Base-by-base conservation (phyloP, 35 echinoderm and acorn worm species). In the Chiridota heheva region DNA sequence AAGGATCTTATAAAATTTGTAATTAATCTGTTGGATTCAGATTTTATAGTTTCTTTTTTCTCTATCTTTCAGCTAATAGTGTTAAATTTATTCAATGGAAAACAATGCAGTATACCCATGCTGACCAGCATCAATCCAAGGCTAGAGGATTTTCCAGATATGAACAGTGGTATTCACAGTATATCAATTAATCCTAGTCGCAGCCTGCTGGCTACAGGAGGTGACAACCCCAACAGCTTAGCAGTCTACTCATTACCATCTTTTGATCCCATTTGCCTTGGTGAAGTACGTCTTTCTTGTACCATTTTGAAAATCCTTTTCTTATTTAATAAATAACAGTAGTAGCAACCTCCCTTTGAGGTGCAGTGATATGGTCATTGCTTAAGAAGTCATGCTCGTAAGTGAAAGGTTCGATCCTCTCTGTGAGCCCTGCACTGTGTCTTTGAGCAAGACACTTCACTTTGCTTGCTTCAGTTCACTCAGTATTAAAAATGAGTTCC, bases 241-340 rank as follows among this genome's bases (percentile, higher is more conserved):
- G 94, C 61, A 37, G 58, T 97, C 18, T 97, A 97, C 34, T 58
- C 48, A 2, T 57, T 97, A 81, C 94, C 94, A 40, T 81, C 79
- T 4, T 97, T 97, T 88, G 94, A 91, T 63, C 94, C 88, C 28
- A 56, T 97, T 20, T 97, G 84, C 53, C 69, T 97, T 30, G 94
- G 94, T 2, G 78, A 97, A 39, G 92, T 96, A 81, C 85, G 91
- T 88, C n/a, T n/a, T n/a, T n/a, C n/a, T n/a, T n/a, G n/a, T n/a
- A 31, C 18, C 34, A 4, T 12, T n/a, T 16, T 30, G 48, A 28
- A 5, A 15, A 1, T 33, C 0, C 43, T 49, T 55, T 28, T 18
- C 4, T 2, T 26, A 12, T 16, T 32, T 24, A 75, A 75, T 22
- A 3, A 39, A 49, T 75, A 17, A 18, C 62, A 20, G 15, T 31